Conservation (phyloP, 2,113 vertebrate species). For the Hyla sarda region DNA sequence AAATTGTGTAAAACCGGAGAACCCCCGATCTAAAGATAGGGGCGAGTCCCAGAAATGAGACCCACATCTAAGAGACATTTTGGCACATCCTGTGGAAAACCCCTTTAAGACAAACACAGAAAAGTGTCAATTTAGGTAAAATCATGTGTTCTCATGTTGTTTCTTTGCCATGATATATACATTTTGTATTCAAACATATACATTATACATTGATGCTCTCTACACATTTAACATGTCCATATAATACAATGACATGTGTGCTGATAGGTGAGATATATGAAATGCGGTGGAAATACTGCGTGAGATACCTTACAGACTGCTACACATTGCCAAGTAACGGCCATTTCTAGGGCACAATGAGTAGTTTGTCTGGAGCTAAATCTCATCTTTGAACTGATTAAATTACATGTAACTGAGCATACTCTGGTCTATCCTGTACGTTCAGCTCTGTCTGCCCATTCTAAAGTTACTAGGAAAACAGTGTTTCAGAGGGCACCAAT, state of each 20-base stretch:
- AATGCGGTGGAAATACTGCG: background rate
- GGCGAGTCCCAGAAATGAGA: too few relatives aligned
- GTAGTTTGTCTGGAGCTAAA: conserved; percentile 37
- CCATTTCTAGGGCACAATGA: conserved; percentile 45
- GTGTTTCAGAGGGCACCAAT: background rate
- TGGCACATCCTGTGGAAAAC: too few relatives aligned
- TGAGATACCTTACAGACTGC: background rate
- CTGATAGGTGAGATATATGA: background rate
- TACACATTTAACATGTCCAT: background rate
- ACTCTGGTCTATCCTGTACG: conserved; percentile 17
- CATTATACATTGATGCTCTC: too few relatives aligned
- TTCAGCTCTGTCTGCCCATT: conserved; percentile 40
- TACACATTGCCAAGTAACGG: conserved; percentile 11
- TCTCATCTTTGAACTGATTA: conserved; percentile 36
- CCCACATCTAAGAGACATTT: too few relatives aligned
- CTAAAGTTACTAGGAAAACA: conserved; percentile 12
- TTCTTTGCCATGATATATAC: too few relatives aligned
- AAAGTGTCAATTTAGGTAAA: too few relatives aligned
- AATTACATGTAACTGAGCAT: background rate
- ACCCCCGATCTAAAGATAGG: too few relatives aligned
- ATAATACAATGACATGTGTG: background rate
- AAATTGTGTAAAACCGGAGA: too few relatives aligned
- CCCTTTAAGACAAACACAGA: too few relatives aligned
- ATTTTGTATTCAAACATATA: too few relatives aligned
- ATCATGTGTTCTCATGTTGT: too few relatives aligned